Percentiles rank a stretch among this genome's conserved stretches.
Evolutionary conservation across 2,113 vertebrate genomes (phyloP).

Genomic region (Phylloscopus trochiloides): DNA sequence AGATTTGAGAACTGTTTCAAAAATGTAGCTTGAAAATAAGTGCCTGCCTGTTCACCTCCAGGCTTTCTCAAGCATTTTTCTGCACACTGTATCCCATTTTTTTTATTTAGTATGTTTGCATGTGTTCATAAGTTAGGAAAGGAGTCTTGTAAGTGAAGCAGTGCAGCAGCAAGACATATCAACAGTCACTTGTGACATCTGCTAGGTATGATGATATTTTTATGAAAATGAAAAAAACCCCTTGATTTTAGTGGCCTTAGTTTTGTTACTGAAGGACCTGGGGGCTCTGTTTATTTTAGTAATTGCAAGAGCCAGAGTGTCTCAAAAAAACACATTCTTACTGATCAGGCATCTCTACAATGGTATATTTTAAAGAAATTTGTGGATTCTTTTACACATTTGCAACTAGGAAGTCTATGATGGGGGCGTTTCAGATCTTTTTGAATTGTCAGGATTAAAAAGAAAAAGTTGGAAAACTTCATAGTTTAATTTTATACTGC

Average conservation of each 20-base stretch:
- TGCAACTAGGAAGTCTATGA: neutral
- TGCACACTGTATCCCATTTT: neutral
- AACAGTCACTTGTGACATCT: neutral
- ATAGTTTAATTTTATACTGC: neutral
- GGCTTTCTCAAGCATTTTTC: neutral
- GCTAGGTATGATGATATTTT: neutral
- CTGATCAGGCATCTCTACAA: neutral
- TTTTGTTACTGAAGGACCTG: neutral
- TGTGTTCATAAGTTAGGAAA: neutral
- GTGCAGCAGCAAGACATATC: neutral
- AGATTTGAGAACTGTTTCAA: neutral
- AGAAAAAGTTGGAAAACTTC: neutral
- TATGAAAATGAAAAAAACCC: neutral
- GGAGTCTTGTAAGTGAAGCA: neutral
- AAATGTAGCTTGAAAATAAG: constrained; percentile 48
- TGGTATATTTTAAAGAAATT: neutral
- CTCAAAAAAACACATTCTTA: neutral
- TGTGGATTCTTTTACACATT: neutral
- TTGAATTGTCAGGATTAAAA: neutral
- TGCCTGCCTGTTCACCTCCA: constrained; percentile 6
- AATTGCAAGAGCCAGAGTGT: neutral
- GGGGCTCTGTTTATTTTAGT: neutral
- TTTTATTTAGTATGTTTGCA: neutral
- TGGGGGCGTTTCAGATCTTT: neutral
- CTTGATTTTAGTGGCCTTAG: constrained; percentile 21